A percentile compares a stretch with the other conserved stretches of the same genome.
Evolutionary conservation across 2,797 vertebrate genomes (phyloP).

Genomic region (Sebastes iracundus): DNA sequence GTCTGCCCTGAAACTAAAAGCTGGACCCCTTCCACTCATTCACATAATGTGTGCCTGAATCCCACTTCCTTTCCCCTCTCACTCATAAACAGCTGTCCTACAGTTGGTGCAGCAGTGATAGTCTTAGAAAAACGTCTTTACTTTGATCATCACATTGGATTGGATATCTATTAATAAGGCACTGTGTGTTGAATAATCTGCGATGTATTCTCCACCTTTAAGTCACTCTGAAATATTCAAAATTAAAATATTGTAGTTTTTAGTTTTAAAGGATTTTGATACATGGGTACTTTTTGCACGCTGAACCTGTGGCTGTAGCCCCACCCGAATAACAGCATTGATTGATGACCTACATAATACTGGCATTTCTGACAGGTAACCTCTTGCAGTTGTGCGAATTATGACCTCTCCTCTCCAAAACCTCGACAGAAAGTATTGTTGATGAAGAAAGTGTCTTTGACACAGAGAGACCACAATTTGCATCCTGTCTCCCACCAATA

Average conservation of each 20-base stretch:
- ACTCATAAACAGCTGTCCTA: not conserved
- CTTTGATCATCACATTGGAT: not conserved
- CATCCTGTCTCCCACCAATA: not conserved
- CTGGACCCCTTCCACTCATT: not conserved
- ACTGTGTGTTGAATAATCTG: not conserved
- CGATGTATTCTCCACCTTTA: not conserved
- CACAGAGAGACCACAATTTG: not conserved
- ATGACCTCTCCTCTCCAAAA: not conserved
- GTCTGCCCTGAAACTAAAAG: not conserved
- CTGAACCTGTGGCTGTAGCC: not conserved
- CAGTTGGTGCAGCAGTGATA: not conserved
- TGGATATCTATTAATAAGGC: not conserved
- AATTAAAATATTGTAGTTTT: not conserved
- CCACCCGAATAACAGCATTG: not conserved
- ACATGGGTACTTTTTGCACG: not conserved
- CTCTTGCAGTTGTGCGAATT: not conserved
- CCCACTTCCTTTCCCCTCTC: not conserved
- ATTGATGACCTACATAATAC: not conserved
- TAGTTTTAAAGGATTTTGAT: not conserved
- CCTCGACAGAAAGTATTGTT: not conserved
- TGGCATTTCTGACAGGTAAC: not conserved
- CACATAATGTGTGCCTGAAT: not conserved
- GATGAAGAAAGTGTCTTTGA: not conserved
- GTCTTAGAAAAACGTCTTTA: not conserved
- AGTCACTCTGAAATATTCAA: not conserved